Evolutionary conservation across 1,140 invertebrate species (phyloP).

Genomic region (Colletes gigas): DNA sequence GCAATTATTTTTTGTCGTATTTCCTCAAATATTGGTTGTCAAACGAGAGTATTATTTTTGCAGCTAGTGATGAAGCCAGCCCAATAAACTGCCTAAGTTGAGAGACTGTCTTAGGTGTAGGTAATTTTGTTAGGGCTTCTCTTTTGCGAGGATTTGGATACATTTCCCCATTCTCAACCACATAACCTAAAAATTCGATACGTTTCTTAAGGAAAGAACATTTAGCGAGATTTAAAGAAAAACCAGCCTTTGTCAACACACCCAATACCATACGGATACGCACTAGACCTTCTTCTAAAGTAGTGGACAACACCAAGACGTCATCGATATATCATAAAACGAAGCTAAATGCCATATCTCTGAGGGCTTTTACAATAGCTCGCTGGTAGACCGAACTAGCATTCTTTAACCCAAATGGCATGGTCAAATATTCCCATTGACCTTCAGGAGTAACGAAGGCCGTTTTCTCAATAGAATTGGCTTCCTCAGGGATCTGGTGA

Average conservation of each 20-base stretch:
- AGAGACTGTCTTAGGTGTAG: conserved; percentile 58
- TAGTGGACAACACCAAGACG: conserved; percentile 41
- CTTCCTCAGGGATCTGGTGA: conserved; percentile 26
- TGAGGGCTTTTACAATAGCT: conserved; percentile 25
- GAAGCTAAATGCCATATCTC: conserved; percentile 19
- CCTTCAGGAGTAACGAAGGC: too few species aligned
- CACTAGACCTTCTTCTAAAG: conserved; percentile 55
- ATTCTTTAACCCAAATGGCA: conserved; percentile 10
- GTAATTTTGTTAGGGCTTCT: conserved; percentile 44
- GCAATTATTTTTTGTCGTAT: neutral
- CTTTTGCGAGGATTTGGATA: conserved; percentile 50
- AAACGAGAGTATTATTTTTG: conserved; percentile 67
- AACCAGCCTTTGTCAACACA: conserved; percentile 37
- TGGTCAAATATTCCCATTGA: neutral
- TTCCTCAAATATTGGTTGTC: neutral
- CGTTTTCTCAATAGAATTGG: too few species aligned
- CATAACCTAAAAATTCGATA: conserved; percentile 68
- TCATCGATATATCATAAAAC: conserved; percentile 50
- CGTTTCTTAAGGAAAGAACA: conserved; percentile 65
- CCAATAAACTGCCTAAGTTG: conserved; percentile 66
- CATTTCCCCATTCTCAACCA: conserved; percentile 49
- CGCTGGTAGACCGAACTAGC: neutral
- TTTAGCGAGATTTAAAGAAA: conserved; percentile 60
- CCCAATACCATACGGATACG: conserved; percentile 53
- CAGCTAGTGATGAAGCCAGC: conserved; percentile 63